phyloP scores from a whole-genome alignment of 2,113 vertebrate species.

The Chloroceryle aenea region DNA sequence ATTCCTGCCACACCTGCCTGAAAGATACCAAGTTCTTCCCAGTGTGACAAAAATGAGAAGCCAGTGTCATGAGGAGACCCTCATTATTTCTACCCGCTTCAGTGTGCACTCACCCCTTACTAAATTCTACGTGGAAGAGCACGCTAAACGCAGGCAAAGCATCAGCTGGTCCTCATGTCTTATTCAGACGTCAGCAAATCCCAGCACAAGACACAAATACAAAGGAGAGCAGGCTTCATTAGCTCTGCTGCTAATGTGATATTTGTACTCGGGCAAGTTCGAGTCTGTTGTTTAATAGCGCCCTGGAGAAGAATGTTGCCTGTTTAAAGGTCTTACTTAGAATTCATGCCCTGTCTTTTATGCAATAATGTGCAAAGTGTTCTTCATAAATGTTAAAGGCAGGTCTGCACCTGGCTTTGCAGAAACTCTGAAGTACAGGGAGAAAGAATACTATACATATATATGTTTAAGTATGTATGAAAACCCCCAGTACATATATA shows the following conservation, averaged over 20 bases:
- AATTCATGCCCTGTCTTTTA: background rate
- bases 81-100: background rate
- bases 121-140: background rate
- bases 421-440: background rate
- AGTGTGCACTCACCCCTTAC: background rate
- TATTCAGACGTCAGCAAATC: background rate
- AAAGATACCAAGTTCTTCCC: background rate
- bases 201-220: background rate
- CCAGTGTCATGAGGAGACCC: background rate
- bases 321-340: background rate
- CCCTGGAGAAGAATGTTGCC: slow-evolving; percentile 6
- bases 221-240: background rate
- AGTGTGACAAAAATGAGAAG: background rate
- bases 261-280: background rate
- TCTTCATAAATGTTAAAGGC: background rate
- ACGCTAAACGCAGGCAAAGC: background rate
- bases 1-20: background rate
- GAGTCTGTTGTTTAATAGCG: background rate
- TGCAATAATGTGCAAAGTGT: background rate
- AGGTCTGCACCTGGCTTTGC: background rate
- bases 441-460: background rate
- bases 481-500: background rate
- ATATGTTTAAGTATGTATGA: background rate
- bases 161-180: background rate
- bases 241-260: background rate